Base-by-base conservation (phyloP, 1,140 invertebrate species). In the Oedothorax gibbosus region DNA sequence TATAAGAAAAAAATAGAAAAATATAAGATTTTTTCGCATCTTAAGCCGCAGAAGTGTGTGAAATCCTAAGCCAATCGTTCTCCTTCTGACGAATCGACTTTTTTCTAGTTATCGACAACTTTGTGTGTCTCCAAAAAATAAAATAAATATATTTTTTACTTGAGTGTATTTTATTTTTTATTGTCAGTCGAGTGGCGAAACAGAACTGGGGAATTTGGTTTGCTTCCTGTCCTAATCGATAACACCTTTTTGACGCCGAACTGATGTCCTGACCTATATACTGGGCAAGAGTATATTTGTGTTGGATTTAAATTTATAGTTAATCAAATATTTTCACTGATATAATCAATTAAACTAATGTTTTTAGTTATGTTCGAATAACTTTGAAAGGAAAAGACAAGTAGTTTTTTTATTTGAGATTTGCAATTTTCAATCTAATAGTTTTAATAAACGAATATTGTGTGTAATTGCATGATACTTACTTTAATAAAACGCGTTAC, bases 71-170 rank as follows among this genome's bases (percentile, higher is more conserved):
- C 71, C 71, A 73, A 73, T 54, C 71, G 71, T 57, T 57, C 54
- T 54, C 18, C 57, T 54, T 50, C 71, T 57, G 51, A 73, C 51
- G 71, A 73, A 73, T 73, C 71, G 71, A 73, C 71, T 73, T 73
- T 73, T 57, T 73, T 73, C 53, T 54, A 20, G 71, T 73, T 73
- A 73, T 73, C 71, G 71, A 73, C 71, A 73, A 73, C 71, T 73
- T 57, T 73, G 71, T 73, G 71, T 73, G 51, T 73, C 71, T 73
- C 51, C 20, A 57, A 56, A 73, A 21, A 51, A 15, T 73, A 50
- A 51, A 56, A 56, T 73, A 51, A 51, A 57, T 65, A n/a, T 20
- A 12, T 60, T 60, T 56, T 73, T 57, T 50, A 71, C 68, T 71
- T 71, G 53, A 50, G 20, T 56, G 54, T 73, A 15, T 73, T 73